Percentiles rank a stretch among this genome's conserved stretches.
Conservation (phyloP, 2,113 vertebrate genomes). For the Phalacrocorax aristotelis region DNA sequence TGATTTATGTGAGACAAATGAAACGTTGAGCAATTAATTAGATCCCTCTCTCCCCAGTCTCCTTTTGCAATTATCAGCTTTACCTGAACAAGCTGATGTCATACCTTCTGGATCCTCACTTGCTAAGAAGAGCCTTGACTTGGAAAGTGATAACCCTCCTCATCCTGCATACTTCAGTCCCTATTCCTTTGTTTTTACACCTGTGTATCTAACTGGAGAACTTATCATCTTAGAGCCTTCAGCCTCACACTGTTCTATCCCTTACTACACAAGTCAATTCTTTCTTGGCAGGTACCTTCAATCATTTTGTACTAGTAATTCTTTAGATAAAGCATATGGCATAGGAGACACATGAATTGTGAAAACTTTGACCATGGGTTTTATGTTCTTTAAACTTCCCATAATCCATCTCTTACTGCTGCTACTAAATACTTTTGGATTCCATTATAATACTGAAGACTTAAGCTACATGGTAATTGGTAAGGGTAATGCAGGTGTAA, state of each 20-base stretch:
- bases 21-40: not conserved
- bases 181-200: not conserved
- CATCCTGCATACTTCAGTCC: not conserved
- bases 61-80: not conserved
- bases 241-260: not conserved
- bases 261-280: not conserved
- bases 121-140: not conserved
- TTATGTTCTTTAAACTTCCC: not conserved
- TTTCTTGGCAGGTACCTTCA: not conserved
- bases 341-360: not conserved
- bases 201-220: not conserved
- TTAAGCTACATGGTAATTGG: not conserved
- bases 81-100: not conserved
- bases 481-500: not conserved
- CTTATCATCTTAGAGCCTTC: not conserved
- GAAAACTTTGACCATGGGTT: not conserved
- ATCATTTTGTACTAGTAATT: not conserved
- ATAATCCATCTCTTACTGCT: not conserved
- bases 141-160: not conserved
- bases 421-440: not conserved
- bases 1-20: not conserved
- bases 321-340: not conserved
- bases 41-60: not conserved
- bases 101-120: not conserved
- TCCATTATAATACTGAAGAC: not conserved